Evolutionary conservation across 2,113 vertebrate species (phyloP), one percentile per base, ranked within the genome.

Genomic region (Naja naja): DNA sequence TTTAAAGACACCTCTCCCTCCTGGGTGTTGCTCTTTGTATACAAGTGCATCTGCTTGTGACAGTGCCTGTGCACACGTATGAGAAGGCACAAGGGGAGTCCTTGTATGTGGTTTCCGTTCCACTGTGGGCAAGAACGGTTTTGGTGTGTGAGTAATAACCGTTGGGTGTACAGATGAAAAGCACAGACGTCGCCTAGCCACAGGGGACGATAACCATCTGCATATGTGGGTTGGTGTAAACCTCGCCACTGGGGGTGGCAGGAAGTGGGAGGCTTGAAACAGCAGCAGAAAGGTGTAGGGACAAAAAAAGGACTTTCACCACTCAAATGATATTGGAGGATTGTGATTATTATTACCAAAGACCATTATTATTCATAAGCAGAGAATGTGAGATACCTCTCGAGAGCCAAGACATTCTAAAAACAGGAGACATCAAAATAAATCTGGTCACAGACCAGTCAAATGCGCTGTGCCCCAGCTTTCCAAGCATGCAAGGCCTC

Each of bases 81-180:
- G 30, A 92, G 69, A 45, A 85, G 74, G 53, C 20, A 53, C 60
- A 85, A 90, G 45, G 55, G 30, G 88, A 90, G 54, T 53, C 88
- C 81, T 90, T 89, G 87, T 52, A n/a, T 91, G 93, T 43, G 93
- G 90, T 93, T 93, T 93, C 93, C 54, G 54, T 89, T 89, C 53
- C 30, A 85, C 87, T 85, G 86, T 39, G 87, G 60, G 90, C 86
- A 91, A 39, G 43, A 91, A 88, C 86, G 30, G 93, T 93, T 58
- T 53, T 34, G 87, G 53, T 93, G 23, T 64, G 60, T 85, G 64
- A 89, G 54, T 64, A 91, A 74, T 58, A 93, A 85, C 93, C 30
- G 53, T 93, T 81, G 81, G 81, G 86, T 39, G 54, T 89, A 45
- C 23, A 56, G 93, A 85, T 49, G 64, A 91, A 89, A 91, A 85